Conservation (phyloP, 2,797 vertebrate genomes). For the Syngnathus acus region DNA sequence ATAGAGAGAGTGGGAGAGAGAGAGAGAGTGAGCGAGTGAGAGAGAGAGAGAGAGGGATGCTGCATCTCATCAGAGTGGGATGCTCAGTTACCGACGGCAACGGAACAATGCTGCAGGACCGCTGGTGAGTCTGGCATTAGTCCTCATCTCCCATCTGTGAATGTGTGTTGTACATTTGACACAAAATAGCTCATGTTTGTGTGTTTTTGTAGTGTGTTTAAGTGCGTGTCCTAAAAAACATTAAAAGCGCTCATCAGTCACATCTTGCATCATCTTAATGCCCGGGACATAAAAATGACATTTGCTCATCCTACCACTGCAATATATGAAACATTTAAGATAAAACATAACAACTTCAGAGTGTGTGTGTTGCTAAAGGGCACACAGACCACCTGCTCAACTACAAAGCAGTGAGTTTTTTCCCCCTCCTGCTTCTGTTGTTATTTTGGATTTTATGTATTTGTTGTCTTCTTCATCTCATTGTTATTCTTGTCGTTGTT, state of each 20-base stretch:
- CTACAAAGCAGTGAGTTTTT: constrained; percentile 23
- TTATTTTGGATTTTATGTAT: constrained; percentile 5
- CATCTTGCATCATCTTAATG: neutral
- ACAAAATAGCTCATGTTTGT: neutral
- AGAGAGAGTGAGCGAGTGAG: neutral
- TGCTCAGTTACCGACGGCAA: constrained; percentile 48
- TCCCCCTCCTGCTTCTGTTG: constrained; percentile 9
- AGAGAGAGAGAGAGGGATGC: neutral
- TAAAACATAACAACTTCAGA: neutral
- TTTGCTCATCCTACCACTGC: neutral
- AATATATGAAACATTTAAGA: neutral
- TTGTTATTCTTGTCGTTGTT: neutral
- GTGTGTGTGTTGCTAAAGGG: constrained; percentile 22
- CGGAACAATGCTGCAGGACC: constrained; percentile 41
- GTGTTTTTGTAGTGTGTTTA: neutral
- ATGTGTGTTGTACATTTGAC: neutral
- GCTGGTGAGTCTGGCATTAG: constrained; percentile 49
- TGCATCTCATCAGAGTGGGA: constrained; percentile 21
- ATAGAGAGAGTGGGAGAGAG: neutral
- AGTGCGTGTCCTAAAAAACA: neutral
- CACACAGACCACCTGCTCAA: constrained; percentile 37
- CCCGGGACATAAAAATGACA: neutral
- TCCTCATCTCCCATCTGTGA: constrained; percentile 10
- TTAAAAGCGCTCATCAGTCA: neutral
- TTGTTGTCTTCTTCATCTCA: neutral